These are phyloP conservation scores for Brachycybe producta DNA, from an alignment of 2,888 invertebrate genomes.

Conservation along the genomic window DNA sequence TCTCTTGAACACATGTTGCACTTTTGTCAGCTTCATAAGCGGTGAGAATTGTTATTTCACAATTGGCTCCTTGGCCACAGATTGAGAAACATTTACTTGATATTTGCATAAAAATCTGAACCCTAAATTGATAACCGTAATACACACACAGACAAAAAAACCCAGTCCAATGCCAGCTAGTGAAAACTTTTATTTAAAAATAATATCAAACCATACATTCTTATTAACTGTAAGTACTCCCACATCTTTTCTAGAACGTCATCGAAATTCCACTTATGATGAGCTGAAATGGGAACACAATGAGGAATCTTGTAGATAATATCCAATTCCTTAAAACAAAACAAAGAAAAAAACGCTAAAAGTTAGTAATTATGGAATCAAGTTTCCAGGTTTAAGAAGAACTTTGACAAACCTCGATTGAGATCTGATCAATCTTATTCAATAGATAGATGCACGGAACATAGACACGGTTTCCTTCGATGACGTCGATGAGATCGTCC, in stretches of 20 bases:
- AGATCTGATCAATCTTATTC: slow-evolving; percentile 82
- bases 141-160: no score
- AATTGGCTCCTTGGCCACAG: no score
- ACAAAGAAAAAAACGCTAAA: not conserved
- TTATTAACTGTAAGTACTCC: slow-evolving; percentile 84
- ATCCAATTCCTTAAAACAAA: slow-evolving; percentile 63
- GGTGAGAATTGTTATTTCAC: no score
- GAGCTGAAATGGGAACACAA: slow-evolving; percentile 99
- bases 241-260: slow-evolving; percentile 95
- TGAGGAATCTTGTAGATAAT: slow-evolving; percentile 99
- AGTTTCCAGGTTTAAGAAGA: no score
- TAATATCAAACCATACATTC: slow-evolving; percentile 67
- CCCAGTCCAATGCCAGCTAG: no score
- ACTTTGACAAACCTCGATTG: slow-evolving; percentile 36
- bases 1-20: no score
- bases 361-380: not conserved
- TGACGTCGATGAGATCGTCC: slow-evolving; percentile 95
- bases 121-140: no score
- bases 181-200: no score
- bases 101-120: no score
- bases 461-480: slow-evolving; percentile 97
- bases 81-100: no score
- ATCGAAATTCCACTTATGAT: slow-evolving; percentile 99
- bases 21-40: no score
- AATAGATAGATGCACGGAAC: slow-evolving; percentile 96